These are phyloP conservation scores for Drosophila takahashii DNA, from an alignment of 1,140 invertebrate species.

Conservation along the genomic window DNA sequence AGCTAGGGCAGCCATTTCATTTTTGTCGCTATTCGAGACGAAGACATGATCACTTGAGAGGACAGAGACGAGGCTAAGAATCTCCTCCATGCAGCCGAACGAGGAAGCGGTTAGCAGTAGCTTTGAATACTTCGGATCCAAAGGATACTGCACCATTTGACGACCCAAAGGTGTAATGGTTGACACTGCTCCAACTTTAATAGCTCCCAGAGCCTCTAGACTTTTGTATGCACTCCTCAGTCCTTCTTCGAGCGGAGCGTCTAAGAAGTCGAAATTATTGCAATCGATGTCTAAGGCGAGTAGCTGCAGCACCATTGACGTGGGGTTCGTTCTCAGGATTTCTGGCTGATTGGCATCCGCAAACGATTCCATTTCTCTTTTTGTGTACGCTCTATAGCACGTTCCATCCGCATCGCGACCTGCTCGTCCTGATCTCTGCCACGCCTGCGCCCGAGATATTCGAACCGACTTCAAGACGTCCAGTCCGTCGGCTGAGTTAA, in stretches of 20 bases:
- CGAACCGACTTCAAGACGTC: conserved; percentile 93
- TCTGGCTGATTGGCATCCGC: conserved; percentile 91
- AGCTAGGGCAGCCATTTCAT: conserved; percentile 88
- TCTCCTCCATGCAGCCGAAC: conserved; percentile 93
- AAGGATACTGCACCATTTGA: conserved; percentile 95
- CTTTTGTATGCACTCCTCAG: conserved; percentile 89
- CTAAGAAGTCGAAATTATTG: conserved; percentile 95
- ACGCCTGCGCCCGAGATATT: conserved; percentile 96
- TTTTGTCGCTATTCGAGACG: conserved; percentile 85
- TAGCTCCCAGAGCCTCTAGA: conserved; percentile 91
- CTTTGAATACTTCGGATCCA: conserved; percentile 96
- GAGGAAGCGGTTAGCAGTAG: conserved; percentile 91
- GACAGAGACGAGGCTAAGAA: conserved; percentile 87
- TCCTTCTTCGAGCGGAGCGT: conserved; percentile 91
- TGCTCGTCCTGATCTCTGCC: conserved; percentile 95
- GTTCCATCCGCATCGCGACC: conserved; percentile 93
- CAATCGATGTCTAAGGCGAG: conserved; percentile 93
- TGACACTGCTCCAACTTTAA: conserved; percentile 85
- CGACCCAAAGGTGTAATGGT: conserved; percentile 91
- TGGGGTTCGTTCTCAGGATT: conserved; percentile 88
- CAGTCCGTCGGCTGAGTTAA: conserved; percentile 92
- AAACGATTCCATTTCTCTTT: conserved; percentile 87
- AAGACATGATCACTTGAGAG: conserved; percentile 88
- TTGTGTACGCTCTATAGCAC: conserved; percentile 94
- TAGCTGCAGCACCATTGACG: conserved; percentile 87